Conservation (phyloP, 1,140 invertebrate genomes). For the Orius insidiosus region DNA sequence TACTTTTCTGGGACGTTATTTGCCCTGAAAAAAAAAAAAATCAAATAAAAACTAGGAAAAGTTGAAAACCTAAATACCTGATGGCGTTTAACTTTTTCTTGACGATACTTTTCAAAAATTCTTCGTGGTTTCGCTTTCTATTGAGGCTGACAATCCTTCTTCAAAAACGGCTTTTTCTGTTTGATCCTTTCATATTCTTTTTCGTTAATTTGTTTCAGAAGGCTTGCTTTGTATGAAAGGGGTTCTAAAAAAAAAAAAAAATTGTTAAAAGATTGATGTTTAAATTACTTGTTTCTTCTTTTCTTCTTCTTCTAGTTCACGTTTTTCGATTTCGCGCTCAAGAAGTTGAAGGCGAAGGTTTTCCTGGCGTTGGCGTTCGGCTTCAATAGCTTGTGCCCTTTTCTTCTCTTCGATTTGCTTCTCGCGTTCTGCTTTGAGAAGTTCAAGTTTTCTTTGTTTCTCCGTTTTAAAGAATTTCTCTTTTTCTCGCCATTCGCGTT, state of each 20-base stretch:
- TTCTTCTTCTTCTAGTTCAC: slow-evolving; percentile 30
- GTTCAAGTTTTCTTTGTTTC: slow-evolving; percentile 20
- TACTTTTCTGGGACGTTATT: slow-evolving; percentile 20
- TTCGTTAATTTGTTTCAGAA: slow-evolving; percentile 44
- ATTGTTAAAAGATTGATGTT: neutral
- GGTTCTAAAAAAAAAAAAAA: slow-evolving; percentile 17
- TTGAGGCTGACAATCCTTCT: slow-evolving; percentile 39
- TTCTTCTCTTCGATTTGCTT: slow-evolving; percentile 32
- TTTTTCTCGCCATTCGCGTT: slow-evolving; percentile 27
- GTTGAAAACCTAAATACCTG: slow-evolving; percentile 20
- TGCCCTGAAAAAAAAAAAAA: slow-evolving; percentile 18
- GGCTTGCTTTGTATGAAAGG: slow-evolving; percentile 16
- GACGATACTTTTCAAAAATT: slow-evolving; percentile 35
- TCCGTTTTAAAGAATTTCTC: slow-evolving; percentile 24
- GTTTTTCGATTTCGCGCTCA: slow-evolving; percentile 23
- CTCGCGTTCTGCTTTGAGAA: slow-evolving; percentile 26
- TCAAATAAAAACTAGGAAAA: neutral
- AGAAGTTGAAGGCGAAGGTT: slow-evolving; percentile 32
- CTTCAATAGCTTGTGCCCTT: slow-evolving; percentile 36
- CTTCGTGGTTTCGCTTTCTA: slow-evolving; percentile 35
- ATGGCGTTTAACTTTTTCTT: slow-evolving; percentile 38
- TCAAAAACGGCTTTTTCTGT: slow-evolving; percentile 38
- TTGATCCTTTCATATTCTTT: slow-evolving; percentile 44
- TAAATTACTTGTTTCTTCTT: slow-evolving; percentile 20
- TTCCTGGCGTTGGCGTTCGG: slow-evolving; percentile 39